Base-by-base conservation (phyloP, 2,888 invertebrate genomes). In the Scaptomyza flava region DNA sequence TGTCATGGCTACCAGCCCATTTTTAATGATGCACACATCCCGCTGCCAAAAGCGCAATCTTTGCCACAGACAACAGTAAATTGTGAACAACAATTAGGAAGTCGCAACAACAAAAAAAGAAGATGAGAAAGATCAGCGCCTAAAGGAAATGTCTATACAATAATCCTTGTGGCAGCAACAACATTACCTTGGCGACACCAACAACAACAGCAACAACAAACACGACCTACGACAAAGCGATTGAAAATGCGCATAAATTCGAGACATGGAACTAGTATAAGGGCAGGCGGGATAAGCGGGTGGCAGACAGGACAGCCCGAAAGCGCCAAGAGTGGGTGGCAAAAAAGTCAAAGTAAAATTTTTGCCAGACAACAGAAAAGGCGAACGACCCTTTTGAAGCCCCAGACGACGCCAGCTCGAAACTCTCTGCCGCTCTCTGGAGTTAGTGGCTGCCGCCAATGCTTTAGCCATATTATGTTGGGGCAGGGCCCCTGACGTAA, bases 181-280 rank as follows among this genome's bases (percentile, higher is more conserved):
- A 77, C 74, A 86, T 84, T 81, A 83, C 82, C 82, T 87, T 85
- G 87, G 77, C 85, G 75, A 86, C 86, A 63, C 60, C 60, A 77
- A 72, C 81, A 73, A 78, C 76, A 78, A 81, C 77, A 86, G 82
- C 81, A 73, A 79, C 76, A 78, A 82, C 77, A 86, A 83, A 79
- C 87, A 75, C 89, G 89, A 89, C 89, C 89, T 89, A 89, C 87
- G 89, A 85, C 87, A 89, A 87, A 77, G 74, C 73, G 71, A 80
- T 83, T 85, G 82, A 78, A 83, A 84, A 81, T 84, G 84, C 81
- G 80, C 87, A 84, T 85, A 85, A 85, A 82, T 82, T 86, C 73
- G 72, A 80, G 72, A 78, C 65, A 27, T 8, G 45, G 7, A 42
- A 11, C 46, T 17, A n/a, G 38, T 14, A 23, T 42, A 23, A n/a